phyloP scores from a whole-genome alignment of 2,113 vertebrate genomes.

The Cyprinodon variegatus region DNA sequence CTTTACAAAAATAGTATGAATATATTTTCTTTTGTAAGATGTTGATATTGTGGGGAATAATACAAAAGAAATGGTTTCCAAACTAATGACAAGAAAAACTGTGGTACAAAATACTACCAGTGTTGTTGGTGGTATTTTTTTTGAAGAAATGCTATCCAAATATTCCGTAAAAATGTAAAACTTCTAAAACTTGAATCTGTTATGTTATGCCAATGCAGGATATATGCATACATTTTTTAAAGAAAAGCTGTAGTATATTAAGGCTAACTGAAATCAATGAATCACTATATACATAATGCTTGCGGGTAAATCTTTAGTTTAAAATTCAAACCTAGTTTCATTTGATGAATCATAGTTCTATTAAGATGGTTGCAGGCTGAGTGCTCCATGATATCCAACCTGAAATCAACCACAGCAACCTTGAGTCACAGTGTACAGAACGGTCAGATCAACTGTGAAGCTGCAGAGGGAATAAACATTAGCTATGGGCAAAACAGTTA shows the following conservation, averaged over 20 bases:
- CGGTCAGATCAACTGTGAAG: not conserved
- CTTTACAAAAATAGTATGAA: too few relatives aligned
- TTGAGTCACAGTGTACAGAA: not conserved
- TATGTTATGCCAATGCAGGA: not conserved
- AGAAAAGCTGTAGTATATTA: too few relatives aligned
- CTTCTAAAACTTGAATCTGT: too few relatives aligned
- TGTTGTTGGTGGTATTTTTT: too few relatives aligned
- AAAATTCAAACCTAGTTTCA: not conserved
- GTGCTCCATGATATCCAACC: not conserved
- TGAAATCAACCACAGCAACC: not conserved
- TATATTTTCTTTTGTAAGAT: too few relatives aligned
- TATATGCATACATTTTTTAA: too few relatives aligned
- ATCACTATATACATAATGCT: not conserved
- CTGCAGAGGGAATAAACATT: not conserved
- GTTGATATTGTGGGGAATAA: too few relatives aligned
- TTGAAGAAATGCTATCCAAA: too few relatives aligned
- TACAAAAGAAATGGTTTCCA: too few relatives aligned
- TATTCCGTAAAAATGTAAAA: too few relatives aligned
- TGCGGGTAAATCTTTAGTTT: not conserved
- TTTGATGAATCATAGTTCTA: not conserved
- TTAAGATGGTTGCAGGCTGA: not conserved
- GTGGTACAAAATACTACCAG: too few relatives aligned
- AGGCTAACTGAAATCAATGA: not conserved
- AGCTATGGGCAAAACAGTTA: not conserved
- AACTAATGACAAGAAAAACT: too few relatives aligned